These are phyloP conservation scores for Triplophysa siluroides DNA, from an alignment of 2,113 vertebrate genomes.

Conservation along the genomic window DNA sequence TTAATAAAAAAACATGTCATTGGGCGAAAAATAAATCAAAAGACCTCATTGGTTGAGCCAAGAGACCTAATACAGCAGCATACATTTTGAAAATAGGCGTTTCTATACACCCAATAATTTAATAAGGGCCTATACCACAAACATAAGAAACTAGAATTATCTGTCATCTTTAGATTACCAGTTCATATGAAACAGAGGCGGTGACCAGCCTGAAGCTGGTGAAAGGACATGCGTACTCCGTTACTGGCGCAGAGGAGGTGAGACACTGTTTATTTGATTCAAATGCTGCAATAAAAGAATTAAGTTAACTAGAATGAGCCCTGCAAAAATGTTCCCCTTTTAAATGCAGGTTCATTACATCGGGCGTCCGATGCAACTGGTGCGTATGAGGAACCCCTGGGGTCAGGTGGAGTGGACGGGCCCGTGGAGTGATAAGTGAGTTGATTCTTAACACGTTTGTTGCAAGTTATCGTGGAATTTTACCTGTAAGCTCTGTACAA, in stretches of 20 bases:
- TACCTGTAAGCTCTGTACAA: not conserved
- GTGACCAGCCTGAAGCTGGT: constrained; percentile 37
- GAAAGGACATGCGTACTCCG: constrained; percentile 54
- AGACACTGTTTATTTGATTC: not conserved
- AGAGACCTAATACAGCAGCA: no score
- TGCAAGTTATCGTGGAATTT: not conserved
- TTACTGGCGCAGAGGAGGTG: constrained; percentile 61
- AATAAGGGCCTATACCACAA: no score
- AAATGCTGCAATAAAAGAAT: not conserved
- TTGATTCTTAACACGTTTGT: not conserved
- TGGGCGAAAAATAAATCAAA: no score
- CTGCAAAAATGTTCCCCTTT: not conserved
- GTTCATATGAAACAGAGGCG: not conserved
- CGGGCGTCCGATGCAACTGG: constrained; percentile 30
- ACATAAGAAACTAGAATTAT: no score
- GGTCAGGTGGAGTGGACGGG: constrained; percentile 70
- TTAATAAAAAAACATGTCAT: no score
- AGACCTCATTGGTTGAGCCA: no score
- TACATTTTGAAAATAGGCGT: no score
- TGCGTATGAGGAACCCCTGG: constrained; percentile 71
- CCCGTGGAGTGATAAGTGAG: constrained; percentile 67
- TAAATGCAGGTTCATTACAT: constrained; percentile 38
- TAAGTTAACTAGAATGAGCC: not conserved
- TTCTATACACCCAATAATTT: no score
- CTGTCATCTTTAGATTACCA: not conserved